Percentiles rank a stretch among this genome's conserved stretches.
Evolutionary conservation across 2,888 invertebrate species (phyloP).

Genomic region (Euspilapteryx auroguttella): DNA sequence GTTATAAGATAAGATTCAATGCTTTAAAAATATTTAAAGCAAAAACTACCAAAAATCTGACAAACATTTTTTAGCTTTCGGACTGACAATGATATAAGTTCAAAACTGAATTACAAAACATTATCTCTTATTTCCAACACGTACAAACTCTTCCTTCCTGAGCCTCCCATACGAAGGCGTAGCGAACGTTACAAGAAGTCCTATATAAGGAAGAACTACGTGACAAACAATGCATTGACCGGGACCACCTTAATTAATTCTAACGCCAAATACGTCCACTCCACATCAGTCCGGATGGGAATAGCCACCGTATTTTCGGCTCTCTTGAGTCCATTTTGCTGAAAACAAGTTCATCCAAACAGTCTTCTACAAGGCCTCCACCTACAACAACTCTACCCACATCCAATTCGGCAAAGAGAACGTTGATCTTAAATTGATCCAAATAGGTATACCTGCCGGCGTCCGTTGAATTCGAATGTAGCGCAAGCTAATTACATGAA

Average conservation of each 20-base stretch:
- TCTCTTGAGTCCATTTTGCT: constrained; percentile 26
- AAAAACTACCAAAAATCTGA: no score
- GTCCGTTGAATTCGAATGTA: background rate
- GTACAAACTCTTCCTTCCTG: constrained; percentile 32
- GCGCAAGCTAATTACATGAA: no score
- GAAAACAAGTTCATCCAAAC: constrained; percentile 22
- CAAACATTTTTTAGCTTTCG: no score
- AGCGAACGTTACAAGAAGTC: constrained; percentile 23
- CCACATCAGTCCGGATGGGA: background rate
- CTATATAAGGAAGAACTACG: constrained; percentile 49
- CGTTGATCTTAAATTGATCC: constrained; percentile 27
- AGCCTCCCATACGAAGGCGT: constrained; percentile 31
- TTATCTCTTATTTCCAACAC: background rate
- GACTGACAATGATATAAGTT: no score
- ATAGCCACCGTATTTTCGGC: constrained; percentile 25
- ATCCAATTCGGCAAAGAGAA: constrained; percentile 37
- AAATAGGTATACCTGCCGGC: constrained; percentile 18
- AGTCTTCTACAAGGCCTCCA: constrained; percentile 46
- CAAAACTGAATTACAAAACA: no score
- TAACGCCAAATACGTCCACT: constrained; percentile 9
- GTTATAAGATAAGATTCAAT: no score
- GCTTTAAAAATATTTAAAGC: no score
- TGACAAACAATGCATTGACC: constrained; percentile 25
- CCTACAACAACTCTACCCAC: constrained; percentile 51
- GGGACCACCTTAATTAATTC: constrained; percentile 36